Evolutionary conservation across 2,888 invertebrate species (phyloP), one percentile per base, ranked within the genome.

Genomic region (Reticulitermes lucifugus): DNA sequence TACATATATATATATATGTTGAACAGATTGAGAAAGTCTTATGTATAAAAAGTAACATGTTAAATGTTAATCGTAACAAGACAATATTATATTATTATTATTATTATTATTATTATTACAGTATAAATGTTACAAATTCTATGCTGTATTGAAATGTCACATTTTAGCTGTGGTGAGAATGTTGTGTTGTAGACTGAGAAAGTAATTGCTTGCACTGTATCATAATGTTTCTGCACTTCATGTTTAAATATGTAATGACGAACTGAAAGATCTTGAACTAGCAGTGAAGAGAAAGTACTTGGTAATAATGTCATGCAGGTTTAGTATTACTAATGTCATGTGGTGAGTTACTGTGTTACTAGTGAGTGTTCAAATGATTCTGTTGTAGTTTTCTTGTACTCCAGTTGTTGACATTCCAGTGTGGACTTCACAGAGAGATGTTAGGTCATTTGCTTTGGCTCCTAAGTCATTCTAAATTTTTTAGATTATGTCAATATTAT

Each of bases 41-140:
- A 70, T 81, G 70, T 65, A 81, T 81, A 84, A 79, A 60, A 85
- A 85, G 59, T 83, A 83, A 79, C 46, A 65, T 83, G 79, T 79
- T 85, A 85, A 77, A 86, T 83, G 86, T 86, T 86, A 80, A 86
- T 85, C 83, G 83, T 86, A 86, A 85, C 79, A 83, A 85, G 86
- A 86, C 86, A 86, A 86, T 86, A 86, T 35, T 35, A 35, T 35
- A 35, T 3, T 35, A 35, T 35, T 35, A 35, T 35, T 35, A 35
- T 25, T 25, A 25, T 25, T 35, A 35, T 3, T 35, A 35, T 85
- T 85, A 84, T 73, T 84, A 84, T 80, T 71, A 71, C 46, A 80
- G 82, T 85, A 60, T 83, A 85, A 83, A 83, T 84, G 84, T 84
- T 84, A 86, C 81, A 81, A 83, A 86, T 86, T 86, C 86, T 83